Evolutionary conservation across 2,888 invertebrate species (phyloP).

Genomic region (Caenorhabditis sp.): DNA sequence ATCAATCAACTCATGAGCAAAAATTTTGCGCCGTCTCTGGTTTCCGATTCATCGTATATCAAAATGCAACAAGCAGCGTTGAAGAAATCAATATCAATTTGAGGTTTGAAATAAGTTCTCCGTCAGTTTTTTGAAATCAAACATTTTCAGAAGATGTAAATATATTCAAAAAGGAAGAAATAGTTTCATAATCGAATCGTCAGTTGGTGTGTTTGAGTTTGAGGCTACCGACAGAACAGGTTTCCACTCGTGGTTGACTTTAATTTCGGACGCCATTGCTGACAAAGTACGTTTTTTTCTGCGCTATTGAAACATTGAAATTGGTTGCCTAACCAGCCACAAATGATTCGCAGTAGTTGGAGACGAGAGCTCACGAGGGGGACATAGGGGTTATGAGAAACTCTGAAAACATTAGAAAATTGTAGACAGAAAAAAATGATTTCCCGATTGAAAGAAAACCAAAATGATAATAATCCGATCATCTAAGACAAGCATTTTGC

Average conservation of each 20-base stretch:
- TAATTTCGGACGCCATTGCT: conserved; percentile 3
- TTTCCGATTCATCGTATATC: conserved; percentile 60
- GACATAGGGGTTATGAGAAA: too few relatives aligned
- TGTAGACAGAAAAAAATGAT: too few relatives aligned
- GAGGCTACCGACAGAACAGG: conserved; percentile 19
- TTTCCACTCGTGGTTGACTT: conserved; percentile 12
- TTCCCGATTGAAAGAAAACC: too few relatives aligned
- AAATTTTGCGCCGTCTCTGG: conserved; percentile 43
- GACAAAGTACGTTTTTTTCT: conserved; percentile 5
- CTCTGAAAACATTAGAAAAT: too few relatives aligned
- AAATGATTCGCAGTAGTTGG: too few relatives aligned
- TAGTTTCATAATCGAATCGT: conserved; percentile 15
- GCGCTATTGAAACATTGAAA: too few relatives aligned
- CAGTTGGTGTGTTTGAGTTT: conserved; percentile 18
- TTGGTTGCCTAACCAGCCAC: too few relatives aligned
- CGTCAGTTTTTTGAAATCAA: background rate
- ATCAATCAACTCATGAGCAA: conserved; percentile 23
- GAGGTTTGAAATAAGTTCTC: conserved; percentile 20
- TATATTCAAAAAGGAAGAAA: conserved; percentile 2
- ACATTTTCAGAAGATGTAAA: conserved; percentile 12
- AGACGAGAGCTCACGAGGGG: too few relatives aligned
- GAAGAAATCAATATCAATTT: conserved; percentile 43
- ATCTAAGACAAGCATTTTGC: too few relatives aligned
- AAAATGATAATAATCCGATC: too few relatives aligned
- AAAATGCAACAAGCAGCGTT: conserved; percentile 59